These are phyloP conservation scores for Dromaius novaehollandiae DNA, from an alignment of 2,113 vertebrate genomes.

Conservation along the genomic window DNA sequence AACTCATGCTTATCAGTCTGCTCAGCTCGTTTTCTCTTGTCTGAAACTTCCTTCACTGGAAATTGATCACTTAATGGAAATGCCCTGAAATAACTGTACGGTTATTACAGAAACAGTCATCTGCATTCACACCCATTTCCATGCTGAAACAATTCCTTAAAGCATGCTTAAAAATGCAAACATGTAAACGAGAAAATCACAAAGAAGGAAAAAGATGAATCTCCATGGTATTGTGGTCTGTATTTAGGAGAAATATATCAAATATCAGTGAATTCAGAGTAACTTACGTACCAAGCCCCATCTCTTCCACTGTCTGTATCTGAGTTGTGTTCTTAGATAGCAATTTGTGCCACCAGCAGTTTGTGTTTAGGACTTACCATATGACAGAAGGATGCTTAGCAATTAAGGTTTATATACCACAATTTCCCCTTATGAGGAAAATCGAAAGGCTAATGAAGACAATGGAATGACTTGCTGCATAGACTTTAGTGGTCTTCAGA, in stretches of 20 bases:
- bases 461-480: not conserved
- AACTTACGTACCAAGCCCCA: not conserved
- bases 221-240: not conserved
- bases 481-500: not conserved
- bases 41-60: constrained; percentile 19
- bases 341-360: not conserved
- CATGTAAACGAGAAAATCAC: constrained; percentile 26
- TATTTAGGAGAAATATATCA: not conserved
- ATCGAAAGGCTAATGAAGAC: not conserved
- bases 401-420: not conserved
- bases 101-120: constrained; percentile 51
- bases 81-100: not conserved
- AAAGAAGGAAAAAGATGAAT: not conserved
- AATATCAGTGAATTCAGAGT: not conserved
- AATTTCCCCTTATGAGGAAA: not conserved
- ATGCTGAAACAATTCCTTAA: constrained; percentile 65
- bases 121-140: constrained; percentile 45
- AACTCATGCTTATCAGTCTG: not conserved
- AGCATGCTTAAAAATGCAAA: constrained; percentile 71
- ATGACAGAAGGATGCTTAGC: not conserved
- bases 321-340: not conserved
- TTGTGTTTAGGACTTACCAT: not conserved
- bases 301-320: not conserved
- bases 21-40: constrained; percentile 18
- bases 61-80: not conserved